Evolutionary conservation across 2,797 vertebrate genomes (phyloP).

Genomic region (Coilia nasus): DNA sequence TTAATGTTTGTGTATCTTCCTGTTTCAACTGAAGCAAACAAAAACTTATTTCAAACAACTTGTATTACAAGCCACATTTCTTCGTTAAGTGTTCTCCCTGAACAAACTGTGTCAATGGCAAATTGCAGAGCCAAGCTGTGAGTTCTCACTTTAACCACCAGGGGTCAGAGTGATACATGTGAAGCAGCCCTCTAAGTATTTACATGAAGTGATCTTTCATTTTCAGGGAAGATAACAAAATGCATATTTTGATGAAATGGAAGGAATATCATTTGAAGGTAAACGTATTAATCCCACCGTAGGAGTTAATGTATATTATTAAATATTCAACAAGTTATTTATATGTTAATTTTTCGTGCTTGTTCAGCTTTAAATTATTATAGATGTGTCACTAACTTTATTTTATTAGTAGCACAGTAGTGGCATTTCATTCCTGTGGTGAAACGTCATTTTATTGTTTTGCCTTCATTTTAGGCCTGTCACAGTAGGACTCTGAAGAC

Average conservation of each 20-base stretch:
- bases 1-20: too few relatives aligned
- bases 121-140: not conserved
- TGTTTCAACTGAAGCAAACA: too few relatives aligned
- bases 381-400: not conserved
- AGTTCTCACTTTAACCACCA: not conserved
- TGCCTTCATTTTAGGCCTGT: not conserved
- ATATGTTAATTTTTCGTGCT: not conserved
- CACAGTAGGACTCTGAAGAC: not conserved
- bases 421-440: not conserved
- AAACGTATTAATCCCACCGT: not conserved
- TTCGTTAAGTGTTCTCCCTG: not conserved
- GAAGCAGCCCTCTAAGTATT: not conserved
- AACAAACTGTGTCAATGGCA: not conserved
- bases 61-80: not conserved
- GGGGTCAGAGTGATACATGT: slow-evolving; percentile 1
- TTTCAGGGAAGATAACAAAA: slow-evolving; percentile 18
- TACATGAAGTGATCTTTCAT: slow-evolving; percentile 12
- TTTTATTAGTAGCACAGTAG: not conserved
- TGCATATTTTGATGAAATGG: slow-evolving; percentile 11
- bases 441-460: not conserved
- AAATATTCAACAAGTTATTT: slow-evolving; percentile 17
- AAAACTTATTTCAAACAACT: too few relatives aligned
- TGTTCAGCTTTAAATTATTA: not conserved
- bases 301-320: not conserved
- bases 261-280: not conserved